Evolutionary conservation across 2,797 vertebrate genomes (phyloP).

Genomic region (Odontamblyopus rebecca): DNA sequence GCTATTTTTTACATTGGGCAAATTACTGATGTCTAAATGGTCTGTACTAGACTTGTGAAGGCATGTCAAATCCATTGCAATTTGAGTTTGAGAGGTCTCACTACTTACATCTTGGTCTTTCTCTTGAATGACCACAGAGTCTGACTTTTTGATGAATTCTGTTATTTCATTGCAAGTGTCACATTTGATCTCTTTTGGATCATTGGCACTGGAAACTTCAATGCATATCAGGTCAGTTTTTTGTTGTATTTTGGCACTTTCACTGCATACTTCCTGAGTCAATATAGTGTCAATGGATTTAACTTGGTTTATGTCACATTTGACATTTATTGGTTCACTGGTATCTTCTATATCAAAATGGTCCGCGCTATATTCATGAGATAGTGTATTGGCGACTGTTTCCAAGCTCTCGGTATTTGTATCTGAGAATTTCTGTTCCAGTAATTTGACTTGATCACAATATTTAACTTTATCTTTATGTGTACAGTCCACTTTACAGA

Average conservation of each 20-base stretch:
- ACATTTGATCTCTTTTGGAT: background rate
- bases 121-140: background rate
- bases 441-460: constrained; percentile 1
- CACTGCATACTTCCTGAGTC: background rate
- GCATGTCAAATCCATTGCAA: background rate
- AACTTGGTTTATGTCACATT: background rate
- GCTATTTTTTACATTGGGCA: background rate
- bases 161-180: background rate
- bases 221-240: constrained; percentile 16
- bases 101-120: background rate
- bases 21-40: background rate
- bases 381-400: background rate
- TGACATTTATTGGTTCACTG: background rate
- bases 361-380: background rate
- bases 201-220: background rate
- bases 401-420: background rate
- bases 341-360: background rate
- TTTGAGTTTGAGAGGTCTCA: background rate
- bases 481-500: constrained; percentile 16
- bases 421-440: constrained; percentile 12
- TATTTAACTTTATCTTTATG: background rate
- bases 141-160: background rate
- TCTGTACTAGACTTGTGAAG: background rate
- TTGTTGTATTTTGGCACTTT: constrained; percentile 6
- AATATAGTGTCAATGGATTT: background rate